phyloP scores from a whole-genome alignment of 2,888 invertebrate species.

The Metallyticus violacea region DNA sequence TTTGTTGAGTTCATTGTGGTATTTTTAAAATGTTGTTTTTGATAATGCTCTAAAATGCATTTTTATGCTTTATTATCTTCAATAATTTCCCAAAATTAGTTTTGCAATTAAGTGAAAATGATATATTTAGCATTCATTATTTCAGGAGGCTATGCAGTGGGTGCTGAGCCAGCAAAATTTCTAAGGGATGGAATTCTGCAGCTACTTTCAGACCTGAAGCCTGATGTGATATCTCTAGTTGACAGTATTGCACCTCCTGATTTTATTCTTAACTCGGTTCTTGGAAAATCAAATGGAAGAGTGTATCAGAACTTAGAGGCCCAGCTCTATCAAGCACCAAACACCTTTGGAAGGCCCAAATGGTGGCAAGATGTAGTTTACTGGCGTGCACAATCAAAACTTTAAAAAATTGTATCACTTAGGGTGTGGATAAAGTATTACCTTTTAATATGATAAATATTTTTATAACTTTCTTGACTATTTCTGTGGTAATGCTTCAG shows the following conservation, averaged over 20 bases:
- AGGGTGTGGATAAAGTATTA: neutral
- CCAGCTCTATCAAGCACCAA: constrained; percentile 61
- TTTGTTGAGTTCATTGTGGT: too few species aligned
- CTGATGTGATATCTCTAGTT: constrained; percentile 58
- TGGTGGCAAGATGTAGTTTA: constrained; percentile 73
- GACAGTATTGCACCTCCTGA: constrained; percentile 64
- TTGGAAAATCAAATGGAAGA: constrained; percentile 61
- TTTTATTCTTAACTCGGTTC: constrained; percentile 60
- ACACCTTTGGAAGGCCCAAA: constrained; percentile 62
- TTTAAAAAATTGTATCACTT: neutral
- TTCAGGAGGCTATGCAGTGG: constrained; percentile 39
- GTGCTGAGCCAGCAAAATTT: constrained; percentile 40
- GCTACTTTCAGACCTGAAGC: constrained; percentile 53
- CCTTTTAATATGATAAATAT: neutral
- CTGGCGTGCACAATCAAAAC: constrained; percentile 13
- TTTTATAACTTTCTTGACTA: neutral
- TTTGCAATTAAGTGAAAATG: too few species aligned
- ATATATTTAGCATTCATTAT: neutral
- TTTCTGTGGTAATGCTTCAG: neutral
- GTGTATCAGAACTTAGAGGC: constrained; percentile 71
- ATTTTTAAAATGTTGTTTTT: too few species aligned
- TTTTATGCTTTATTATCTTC: too few species aligned
- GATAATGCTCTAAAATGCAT: too few species aligned
- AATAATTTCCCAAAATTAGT: too few species aligned
- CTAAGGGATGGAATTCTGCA: constrained; percentile 51